Conservation (phyloP, 1,140 invertebrate species). For the Pteromalus puparum region DNA sequence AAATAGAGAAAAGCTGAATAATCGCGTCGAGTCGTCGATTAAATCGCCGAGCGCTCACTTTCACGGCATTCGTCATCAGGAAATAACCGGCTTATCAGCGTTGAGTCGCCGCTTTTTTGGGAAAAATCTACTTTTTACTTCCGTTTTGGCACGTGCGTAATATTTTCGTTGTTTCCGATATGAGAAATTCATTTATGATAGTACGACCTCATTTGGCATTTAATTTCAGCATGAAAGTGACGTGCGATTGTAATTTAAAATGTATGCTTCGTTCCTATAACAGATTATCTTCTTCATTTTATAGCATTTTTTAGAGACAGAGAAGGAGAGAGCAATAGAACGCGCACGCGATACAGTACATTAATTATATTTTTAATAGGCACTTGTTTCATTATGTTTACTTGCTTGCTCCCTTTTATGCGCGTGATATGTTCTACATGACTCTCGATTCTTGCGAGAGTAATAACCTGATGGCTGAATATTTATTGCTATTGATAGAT, state of each 20-base stretch:
- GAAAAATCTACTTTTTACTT: neutral
- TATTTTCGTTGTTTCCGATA: no score
- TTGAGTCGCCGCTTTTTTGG: neutral
- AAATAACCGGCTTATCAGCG: neutral
- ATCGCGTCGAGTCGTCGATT: constrained; percentile 1
- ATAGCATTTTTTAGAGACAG: neutral
- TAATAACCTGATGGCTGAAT: constrained; percentile 5
- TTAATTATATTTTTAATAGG: constrained; percentile 14
- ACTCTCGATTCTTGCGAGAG: constrained; percentile 12
- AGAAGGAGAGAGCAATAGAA: neutral
- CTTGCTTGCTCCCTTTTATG: constrained; percentile 19
- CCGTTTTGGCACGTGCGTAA: neutral
- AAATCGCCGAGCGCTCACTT: neutral
- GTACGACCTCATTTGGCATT: no score
- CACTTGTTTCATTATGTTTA: constrained; percentile 22
- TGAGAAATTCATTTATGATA: no score
- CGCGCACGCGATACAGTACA: neutral
- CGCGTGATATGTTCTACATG: neutral
- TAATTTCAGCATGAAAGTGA: neutral
- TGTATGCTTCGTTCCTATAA: neutral
- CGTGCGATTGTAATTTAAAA: neutral
- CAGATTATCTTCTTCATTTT: neutral
- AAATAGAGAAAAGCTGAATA: neutral
- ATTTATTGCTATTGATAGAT: constrained; percentile 33
- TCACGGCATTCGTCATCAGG: constrained; percentile 31